A percentile compares a stretch with the other conserved stretches of the same genome.
Evolutionary conservation across 64 coral and sea anemone species (phyloP).

Genomic region (Montipora foliosa): DNA sequence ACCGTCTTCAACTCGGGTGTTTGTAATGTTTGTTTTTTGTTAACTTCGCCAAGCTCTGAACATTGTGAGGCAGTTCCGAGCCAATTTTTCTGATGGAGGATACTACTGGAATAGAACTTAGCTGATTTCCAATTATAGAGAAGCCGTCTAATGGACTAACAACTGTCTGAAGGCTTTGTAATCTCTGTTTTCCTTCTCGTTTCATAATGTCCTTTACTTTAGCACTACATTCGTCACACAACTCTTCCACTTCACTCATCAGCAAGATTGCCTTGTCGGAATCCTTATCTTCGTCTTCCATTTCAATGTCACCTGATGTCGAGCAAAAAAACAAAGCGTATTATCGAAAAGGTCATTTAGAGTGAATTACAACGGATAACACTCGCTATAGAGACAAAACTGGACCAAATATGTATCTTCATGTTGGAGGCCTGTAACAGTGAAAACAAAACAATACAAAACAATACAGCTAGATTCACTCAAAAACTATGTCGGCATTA

Average conservation of each 20-base stretch:
- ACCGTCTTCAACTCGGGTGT: background rate
- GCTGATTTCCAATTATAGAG: slow-evolving; percentile 30
- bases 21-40: background rate
- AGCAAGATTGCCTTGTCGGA: slow-evolving; percentile 48
- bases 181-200: slow-evolving; percentile 55
- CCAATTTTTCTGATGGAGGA: slow-evolving; percentile 29
- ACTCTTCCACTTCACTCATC: slow-evolving; percentile 50
- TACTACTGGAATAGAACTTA: slow-evolving; percentile 39
- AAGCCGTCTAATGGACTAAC: slow-evolving; percentile 30
- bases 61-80: slow-evolving; percentile 25
- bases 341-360: background rate
- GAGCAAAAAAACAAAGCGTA: background rate
- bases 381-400: too few relatives aligned
- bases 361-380: too few relatives aligned
- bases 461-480: too few relatives aligned
- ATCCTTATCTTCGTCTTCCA: slow-evolving; percentile 11
- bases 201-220: slow-evolving; percentile 54
- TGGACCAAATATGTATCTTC: too few relatives aligned
- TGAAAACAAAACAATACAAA: too few relatives aligned
- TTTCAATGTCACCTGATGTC: background rate
- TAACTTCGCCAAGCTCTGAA: slow-evolving; percentile 20
- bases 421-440: too few relatives aligned
- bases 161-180: slow-evolving; percentile 18
- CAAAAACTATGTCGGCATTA: too few relatives aligned
- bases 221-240: slow-evolving; percentile 59